These are phyloP conservation scores for Callyntrura sp. DNA, from an alignment of 2,888 invertebrate genomes.

Conservation along the genomic window DNA sequence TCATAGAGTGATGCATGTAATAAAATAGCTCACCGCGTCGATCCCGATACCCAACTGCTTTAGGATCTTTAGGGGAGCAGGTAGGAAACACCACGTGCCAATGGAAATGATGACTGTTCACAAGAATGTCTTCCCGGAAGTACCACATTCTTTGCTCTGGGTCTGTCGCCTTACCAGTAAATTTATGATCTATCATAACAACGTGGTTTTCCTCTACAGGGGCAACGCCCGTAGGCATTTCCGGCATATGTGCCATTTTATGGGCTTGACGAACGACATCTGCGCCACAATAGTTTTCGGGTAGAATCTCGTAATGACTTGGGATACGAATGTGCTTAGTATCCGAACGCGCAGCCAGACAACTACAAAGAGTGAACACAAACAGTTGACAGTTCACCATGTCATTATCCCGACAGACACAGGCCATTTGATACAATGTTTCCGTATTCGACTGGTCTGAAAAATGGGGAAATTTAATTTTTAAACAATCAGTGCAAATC, in stretches of 20 bases:
- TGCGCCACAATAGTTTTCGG: slow-evolving; percentile 89
- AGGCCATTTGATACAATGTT: slow-evolving; percentile 74
- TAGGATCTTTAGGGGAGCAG: slow-evolving; percentile 85
- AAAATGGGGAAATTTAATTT: not conserved
- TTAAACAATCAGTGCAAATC: no score
- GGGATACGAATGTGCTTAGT: slow-evolving; percentile 90
- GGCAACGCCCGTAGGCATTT: not conserved
- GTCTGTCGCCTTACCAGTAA: slow-evolving; percentile 91
- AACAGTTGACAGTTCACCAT: slow-evolving; percentile 86
- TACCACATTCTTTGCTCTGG: slow-evolving; percentile 92
- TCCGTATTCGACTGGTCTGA: slow-evolving; percentile 66
- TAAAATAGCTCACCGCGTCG: slow-evolving; percentile 93
- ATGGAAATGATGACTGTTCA: slow-evolving; percentile 93
- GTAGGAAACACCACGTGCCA: slow-evolving; percentile 95
- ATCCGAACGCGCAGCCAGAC: slow-evolving; percentile 90
- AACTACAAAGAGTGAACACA: slow-evolving; percentile 92
- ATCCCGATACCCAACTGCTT: slow-evolving; percentile 89
- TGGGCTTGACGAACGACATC: slow-evolving; percentile 72
- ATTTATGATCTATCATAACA: slow-evolving; percentile 86
- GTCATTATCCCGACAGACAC: slow-evolving; percentile 78
- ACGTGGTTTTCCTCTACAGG: not conserved
- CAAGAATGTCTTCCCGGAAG: slow-evolving; percentile 94
- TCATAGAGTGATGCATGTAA: slow-evolving; percentile 91
- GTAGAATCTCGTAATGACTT: slow-evolving; percentile 92
- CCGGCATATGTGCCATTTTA: slow-evolving; percentile 73